A percentile compares a stretch with the other conserved stretches of the same genome.
phyloP scores from a whole-genome alignment of 2,797 vertebrate genomes.

The Alauda arvensis region DNA sequence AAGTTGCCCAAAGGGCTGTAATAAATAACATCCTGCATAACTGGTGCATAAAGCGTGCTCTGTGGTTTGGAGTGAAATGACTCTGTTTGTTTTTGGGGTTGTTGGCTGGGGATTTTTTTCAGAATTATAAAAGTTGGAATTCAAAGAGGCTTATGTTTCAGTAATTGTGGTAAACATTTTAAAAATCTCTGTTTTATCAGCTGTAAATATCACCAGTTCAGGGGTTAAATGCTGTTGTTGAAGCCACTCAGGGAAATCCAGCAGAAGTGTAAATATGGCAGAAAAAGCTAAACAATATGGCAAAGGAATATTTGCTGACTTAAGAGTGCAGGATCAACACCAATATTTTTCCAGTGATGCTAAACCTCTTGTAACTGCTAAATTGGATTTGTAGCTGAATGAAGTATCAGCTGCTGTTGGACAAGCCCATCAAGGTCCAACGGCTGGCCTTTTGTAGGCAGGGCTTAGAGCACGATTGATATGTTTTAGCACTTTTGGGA shows the following conservation, averaged over 20 bases:
- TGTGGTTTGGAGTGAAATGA: constrained; percentile 8
- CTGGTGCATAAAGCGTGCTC: not conserved
- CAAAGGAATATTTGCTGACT: constrained; percentile 70
- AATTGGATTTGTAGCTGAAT: constrained; percentile 91
- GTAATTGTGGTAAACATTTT: constrained; percentile 34
- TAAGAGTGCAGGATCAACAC: constrained; percentile 71
- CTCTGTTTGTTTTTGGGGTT: constrained; percentile 16
- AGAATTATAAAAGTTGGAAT: not conserved
- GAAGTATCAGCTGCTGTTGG: constrained; percentile 84
- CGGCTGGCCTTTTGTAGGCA: constrained; percentile 81
- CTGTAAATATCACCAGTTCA: constrained; percentile 43
- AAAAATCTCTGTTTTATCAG: not conserved
- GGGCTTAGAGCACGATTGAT: constrained; percentile 86
- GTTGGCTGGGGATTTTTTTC: not conserved
- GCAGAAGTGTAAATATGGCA: constrained; percentile 59
- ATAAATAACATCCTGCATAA: constrained; percentile 34
- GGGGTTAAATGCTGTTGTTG: constrained; percentile 49
- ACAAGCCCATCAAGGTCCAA: constrained; percentile 81
- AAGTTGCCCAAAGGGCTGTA: constrained; percentile 23
- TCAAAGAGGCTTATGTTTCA: constrained; percentile 30
- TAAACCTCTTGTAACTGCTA: constrained; percentile 83
- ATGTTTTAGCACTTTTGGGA: constrained; percentile 83
- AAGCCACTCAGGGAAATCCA: constrained; percentile 43
- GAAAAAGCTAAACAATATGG: constrained; percentile 64
- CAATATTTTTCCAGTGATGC: constrained; percentile 78